phyloP scores from a whole-genome alignment of 2,888 invertebrate species.

The Eupsilia transversa region DNA sequence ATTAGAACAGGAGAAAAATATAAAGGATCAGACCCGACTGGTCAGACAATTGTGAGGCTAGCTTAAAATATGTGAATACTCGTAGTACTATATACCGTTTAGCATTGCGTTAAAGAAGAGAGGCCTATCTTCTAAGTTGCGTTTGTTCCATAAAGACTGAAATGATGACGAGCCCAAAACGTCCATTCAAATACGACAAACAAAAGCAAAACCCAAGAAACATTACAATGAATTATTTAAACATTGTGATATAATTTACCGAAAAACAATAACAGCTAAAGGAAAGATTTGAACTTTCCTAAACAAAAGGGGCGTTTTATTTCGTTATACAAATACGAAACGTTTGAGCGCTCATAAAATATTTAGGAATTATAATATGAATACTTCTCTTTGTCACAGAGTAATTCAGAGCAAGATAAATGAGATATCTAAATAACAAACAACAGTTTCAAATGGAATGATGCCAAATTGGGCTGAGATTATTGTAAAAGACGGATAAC shows the following conservation, averaged over 20 bases:
- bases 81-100: not conserved
- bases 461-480: constrained; percentile 71
- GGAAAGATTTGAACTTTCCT: constrained; percentile 40
- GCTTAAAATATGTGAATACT: not conserved
- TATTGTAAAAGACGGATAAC: constrained; percentile 36
- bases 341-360: constrained; percentile 48
- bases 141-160: not conserved
- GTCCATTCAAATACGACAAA: constrained; percentile 17
- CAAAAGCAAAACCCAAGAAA: constrained; percentile 17
- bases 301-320: constrained; percentile 57
- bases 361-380: constrained; percentile 60
- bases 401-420: constrained; percentile 56
- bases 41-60: not conserved
- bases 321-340: constrained; percentile 60
- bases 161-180: constrained; percentile 4
- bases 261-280: constrained; percentile 43
- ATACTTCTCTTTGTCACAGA: constrained; percentile 56
- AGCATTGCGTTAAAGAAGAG: not conserved
- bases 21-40: not conserved
- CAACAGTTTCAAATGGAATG: constrained; percentile 65
- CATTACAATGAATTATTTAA: constrained; percentile 33
- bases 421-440: constrained; percentile 57
- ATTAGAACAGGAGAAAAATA: constrained; percentile 9
- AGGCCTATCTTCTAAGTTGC: not conserved
- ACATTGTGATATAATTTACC: constrained; percentile 35